Percentiles rank a stretch among this genome's conserved stretches.
Evolutionary conservation across 2,888 invertebrate genomes (phyloP).

Genomic region (Lithophane leautieri): DNA sequence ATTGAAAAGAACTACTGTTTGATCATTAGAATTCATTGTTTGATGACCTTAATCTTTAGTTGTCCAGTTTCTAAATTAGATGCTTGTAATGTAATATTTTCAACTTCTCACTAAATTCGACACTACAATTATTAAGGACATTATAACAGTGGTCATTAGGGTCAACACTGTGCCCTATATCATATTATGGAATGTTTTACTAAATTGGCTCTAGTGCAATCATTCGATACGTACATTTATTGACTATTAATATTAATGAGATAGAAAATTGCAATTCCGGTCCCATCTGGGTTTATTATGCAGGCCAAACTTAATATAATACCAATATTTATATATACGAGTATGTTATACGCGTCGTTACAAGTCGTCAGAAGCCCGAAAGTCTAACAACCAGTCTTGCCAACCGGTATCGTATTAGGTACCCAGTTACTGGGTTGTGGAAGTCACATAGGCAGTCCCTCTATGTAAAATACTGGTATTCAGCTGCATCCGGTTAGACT

Average conservation of each 20-base stretch:
- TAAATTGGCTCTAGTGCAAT: constrained; percentile 21
- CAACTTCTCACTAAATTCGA: not conserved
- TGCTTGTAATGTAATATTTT: no score
- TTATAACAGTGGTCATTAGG: not conserved
- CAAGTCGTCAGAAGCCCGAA: no score
- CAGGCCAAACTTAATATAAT: not conserved
- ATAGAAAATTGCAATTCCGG: constrained; percentile 39
- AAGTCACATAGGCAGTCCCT: no score
- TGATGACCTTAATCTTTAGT: not conserved
- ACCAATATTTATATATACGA: no score
- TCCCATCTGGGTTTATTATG: constrained; percentile 1
- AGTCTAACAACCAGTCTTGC: no score
- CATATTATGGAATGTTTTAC: not conserved
- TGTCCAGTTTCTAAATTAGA: no score
- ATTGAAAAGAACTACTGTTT: not conserved
- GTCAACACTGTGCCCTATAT: not conserved
- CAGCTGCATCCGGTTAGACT: no score
- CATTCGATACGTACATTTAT: constrained; percentile 15
- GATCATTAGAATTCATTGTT: constrained; percentile 4
- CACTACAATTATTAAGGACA: not conserved
- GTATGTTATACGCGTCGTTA: no score
- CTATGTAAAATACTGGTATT: no score
- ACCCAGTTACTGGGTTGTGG: no score
- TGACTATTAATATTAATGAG: constrained; percentile 43
- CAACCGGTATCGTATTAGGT: no score